Base-by-base conservation (phyloP, 2,113 vertebrate species). In the Morone saxatilis region DNA sequence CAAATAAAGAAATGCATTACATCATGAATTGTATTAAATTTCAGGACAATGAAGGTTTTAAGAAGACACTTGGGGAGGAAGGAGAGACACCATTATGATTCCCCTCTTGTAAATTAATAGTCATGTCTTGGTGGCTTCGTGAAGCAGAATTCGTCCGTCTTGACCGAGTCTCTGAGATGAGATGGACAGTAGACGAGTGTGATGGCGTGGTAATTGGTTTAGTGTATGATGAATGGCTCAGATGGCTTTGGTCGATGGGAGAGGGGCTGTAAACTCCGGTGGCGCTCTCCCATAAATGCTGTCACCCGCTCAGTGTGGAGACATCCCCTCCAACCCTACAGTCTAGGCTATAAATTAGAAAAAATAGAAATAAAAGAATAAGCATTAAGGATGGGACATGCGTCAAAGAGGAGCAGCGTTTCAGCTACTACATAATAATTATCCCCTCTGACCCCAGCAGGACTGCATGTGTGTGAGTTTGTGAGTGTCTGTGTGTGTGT, bases 181-280 rank as follows among this genome's bases (percentile, higher is more conserved):
- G 80, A 80, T 69, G 82, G 84, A 80, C 88, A 81, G 85, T 65
- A 62, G 80, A 86, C 65, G 66, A 66, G 41, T 80, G 63, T 65
- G 87, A 89, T 76, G 85, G 78, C 66, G 63, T 7, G 14, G 80
- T 91, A 91, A 93, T 92, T 89, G 88, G 72, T 89, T 92, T 83
- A 77, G 78, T 68, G 68, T 88, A 86, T 91, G 91, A 92, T 90
- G 87, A 90, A 91, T 88, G 87, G 51, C 74, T 81, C 54, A 6
- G 71, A 65, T 83, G 77, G 80, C 79, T 82, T 81, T 86, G 89
- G 90, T 90, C 56, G 13, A 85, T 81, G 76, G 71, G 48, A 17
- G 81, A 59, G 77, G 62, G 70, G 69, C 45, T 82, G 78, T 90
- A 85, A 88, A 88, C 82, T 89, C 82, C 10, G 16, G 81, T 76